A percentile compares a stretch with the other conserved stretches of the same genome.
phyloP scores from a whole-genome alignment of 2,113 vertebrate species.

The Dicerorhinus sumatrensis region DNA sequence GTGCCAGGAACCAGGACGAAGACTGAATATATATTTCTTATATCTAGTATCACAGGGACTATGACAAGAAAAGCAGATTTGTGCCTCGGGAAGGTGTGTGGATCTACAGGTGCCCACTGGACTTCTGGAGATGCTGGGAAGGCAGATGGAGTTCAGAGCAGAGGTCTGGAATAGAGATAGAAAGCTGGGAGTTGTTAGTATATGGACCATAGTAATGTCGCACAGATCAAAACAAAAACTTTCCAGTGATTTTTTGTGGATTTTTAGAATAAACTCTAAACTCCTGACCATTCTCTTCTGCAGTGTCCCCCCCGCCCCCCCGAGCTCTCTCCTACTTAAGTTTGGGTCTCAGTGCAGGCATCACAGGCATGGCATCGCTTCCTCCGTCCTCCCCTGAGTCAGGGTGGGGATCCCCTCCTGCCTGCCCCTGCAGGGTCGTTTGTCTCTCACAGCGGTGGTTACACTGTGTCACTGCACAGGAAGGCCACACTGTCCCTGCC shows the following conservation, averaged over 20 bases:
- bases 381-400: neutral
- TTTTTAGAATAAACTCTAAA: neutral
- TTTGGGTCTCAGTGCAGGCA: neutral
- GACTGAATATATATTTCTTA: neutral
- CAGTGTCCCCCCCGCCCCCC: fast-evolving
- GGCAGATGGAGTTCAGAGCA: neutral
- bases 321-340: neutral
- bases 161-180: neutral
- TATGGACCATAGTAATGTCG: neutral
- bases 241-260: neutral
- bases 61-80: neutral
- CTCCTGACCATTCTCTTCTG: neutral
- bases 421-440: too few species aligned
- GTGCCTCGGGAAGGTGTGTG: neutral
- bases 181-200: too few species aligned
- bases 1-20: neutral
- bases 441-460: neutral
- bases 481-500: neutral
- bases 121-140: neutral
- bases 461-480: fast-evolving
- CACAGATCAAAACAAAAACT: neutral
- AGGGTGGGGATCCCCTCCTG: neutral
- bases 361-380: fast-evolving
- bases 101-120: neutral
- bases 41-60: neutral